Conservation (phyloP, 2,797 vertebrate genomes). For the Prunella strophiata region DNA sequence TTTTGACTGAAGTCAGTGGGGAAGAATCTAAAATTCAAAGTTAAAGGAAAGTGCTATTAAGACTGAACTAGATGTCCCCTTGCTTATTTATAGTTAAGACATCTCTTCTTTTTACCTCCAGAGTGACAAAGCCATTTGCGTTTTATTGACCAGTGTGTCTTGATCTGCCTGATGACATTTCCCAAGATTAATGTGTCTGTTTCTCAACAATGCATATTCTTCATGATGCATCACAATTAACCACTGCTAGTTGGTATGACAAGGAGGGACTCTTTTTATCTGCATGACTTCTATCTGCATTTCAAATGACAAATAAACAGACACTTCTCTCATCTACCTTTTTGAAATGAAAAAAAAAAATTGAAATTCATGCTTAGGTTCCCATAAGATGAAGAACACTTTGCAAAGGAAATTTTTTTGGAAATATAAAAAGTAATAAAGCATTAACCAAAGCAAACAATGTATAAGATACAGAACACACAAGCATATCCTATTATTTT, state of each 20-base stretch:
- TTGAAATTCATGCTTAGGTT: background rate
- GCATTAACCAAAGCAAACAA: background rate
- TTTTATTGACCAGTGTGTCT: constrained; percentile 60
- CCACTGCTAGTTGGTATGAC: constrained; percentile 23
- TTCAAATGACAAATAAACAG: constrained; percentile 47
- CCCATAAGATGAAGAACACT: background rate
- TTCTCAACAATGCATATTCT: constrained; percentile 15
- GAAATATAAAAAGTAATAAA: background rate
- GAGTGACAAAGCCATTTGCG: constrained; percentile 39
- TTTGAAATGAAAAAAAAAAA: background rate
- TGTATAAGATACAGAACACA: background rate
- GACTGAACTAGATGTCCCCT: background rate
- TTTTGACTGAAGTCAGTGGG: background rate
- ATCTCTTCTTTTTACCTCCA: background rate
- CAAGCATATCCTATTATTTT: background rate
- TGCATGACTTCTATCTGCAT: constrained; percentile 35
- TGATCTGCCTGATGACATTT: constrained; percentile 49
- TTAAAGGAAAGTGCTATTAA: background rate
- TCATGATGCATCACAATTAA: constrained; percentile 57
- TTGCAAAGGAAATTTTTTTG: constrained; percentile 3
- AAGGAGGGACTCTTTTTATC: constrained; percentile 16
- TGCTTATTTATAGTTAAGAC: constrained; percentile 8
- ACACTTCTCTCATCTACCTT: constrained; percentile 10
- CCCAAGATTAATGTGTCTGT: constrained; percentile 59
- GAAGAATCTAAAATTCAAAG: background rate